Evolutionary conservation across 2,888 invertebrate genomes (phyloP), one percentile per base, ranked within the genome.

Genomic region (Bimastos eiseni): DNA sequence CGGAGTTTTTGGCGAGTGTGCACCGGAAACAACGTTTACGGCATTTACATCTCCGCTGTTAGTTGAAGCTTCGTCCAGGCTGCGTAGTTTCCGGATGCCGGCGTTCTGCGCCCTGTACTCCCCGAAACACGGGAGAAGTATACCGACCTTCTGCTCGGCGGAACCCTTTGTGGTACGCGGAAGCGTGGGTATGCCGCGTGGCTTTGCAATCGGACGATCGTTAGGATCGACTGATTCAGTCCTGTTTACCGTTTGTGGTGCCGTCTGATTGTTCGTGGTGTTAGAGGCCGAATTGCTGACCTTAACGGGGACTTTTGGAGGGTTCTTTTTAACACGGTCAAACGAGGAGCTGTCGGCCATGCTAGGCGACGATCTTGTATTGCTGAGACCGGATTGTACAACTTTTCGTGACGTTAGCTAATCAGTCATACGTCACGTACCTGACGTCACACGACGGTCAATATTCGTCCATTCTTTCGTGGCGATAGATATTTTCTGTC

Each of bases 31-130:
- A 41, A 41, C 41, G 41, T 41, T 41, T 41, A 41, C 41, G 41
- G 41, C 13, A n/a, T n/a, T n/a, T n/a, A n/a, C 41, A 24, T 49
- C 49, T 3, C 6, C 21, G 24, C 49, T 49, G 49, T 17, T 24
- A 15, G 19, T 11, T 41, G 41, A 17, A 17, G 5, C 15, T 17
- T 41, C 24, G 49, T 49, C 21, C 21, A 24, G 21, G 49, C 49
- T 15, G 30, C 13, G 30, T 8, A n/a, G n/a, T 11, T n/a, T n/a
- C 70, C n/a, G 70, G 70, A n/a, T n/a, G 70, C 0, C 30, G 1
- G 70, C 70, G n/a, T 70, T 70, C n/a, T 70, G 30, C n/a, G 70
- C 70, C 70, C n/a, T 70, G 70, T 70, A 70, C n/a, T 70, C 70
- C 30, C 30, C n/a, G 70, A 70, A 70, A 70, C 70, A 70, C n/a